phyloP scores from a whole-genome alignment of 2,888 invertebrate species.

The Calliphora vomitoria region DNA sequence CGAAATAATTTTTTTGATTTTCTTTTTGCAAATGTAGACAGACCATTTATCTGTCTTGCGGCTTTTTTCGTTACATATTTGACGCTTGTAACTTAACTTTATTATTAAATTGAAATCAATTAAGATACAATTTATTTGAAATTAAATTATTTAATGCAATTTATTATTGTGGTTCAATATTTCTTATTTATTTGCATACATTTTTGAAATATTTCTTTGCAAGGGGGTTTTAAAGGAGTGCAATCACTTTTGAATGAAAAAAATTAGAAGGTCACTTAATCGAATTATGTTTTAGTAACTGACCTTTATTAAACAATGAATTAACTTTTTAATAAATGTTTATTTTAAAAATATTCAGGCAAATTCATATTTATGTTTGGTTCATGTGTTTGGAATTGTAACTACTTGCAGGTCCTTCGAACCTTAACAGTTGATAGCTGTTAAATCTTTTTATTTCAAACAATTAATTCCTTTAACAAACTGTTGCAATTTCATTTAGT shows the following conservation, averaged over 20 bases:
- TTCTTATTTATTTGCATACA: neutral
- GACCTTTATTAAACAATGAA: no score
- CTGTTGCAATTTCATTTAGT: neutral
- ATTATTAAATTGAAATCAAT: slow-evolving; percentile 64
- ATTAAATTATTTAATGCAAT: slow-evolving; percentile 41
- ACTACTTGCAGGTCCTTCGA: no score
- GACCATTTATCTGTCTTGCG: neutral
- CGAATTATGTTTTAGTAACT: no score
- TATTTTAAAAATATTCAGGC: no score
- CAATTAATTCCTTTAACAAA: neutral
- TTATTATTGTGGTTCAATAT: slow-evolving; percentile 15
- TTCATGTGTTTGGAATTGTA: no score
- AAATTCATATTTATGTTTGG: no score
- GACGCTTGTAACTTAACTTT: neutral
- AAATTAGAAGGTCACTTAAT: neutral
- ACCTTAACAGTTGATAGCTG: no score
- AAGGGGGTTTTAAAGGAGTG: neutral
- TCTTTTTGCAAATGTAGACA: neutral
- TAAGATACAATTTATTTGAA: slow-evolving; percentile 31
- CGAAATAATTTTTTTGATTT: neutral
- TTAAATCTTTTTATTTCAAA: no score
- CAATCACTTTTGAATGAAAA: neutral
- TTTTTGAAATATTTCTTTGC: neutral
- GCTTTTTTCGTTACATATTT: neutral
- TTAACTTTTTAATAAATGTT: no score